A percentile compares a stretch with the other conserved stretches of the same genome.
Evolutionary conservation across 2,113 vertebrate genomes (phyloP).

Genomic region (Canis aureus): DNA sequence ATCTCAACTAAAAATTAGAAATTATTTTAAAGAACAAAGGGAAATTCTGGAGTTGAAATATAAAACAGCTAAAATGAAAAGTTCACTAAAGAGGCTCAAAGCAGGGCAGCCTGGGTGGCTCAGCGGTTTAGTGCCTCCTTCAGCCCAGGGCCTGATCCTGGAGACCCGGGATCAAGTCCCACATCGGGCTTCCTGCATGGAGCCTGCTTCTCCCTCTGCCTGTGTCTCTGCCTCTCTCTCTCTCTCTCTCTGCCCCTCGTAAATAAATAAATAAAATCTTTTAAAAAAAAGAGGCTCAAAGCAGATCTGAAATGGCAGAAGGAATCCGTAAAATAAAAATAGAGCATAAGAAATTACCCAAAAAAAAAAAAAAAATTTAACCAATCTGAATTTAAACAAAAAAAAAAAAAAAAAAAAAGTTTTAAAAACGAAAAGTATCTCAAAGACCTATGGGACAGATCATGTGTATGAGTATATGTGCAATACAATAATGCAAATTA

Average conservation of each 20-base stretch:
- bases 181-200: too few species aligned
- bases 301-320: not conserved
- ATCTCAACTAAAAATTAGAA: not conserved
- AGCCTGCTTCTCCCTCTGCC: too few species aligned
- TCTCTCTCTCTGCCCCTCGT: too few species aligned
- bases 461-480: not conserved
- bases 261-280: too few species aligned
- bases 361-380: not conserved
- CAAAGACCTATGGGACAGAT: not conserved
- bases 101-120: not conserved
- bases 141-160: too few species aligned
- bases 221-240: too few species aligned
- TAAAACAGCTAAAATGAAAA: constrained; percentile 24
- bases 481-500: not conserved
- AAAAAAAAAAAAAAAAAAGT: not conserved
- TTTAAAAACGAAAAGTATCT: constrained; percentile 1
- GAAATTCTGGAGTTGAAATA: not conserved
- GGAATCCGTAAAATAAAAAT: not conserved
- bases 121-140: too few species aligned
- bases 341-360: not conserved
- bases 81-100: not conserved
- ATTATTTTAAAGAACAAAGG: not conserved
- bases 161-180: too few species aligned
- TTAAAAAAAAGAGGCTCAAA: not conserved
- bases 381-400: not conserved